These are phyloP conservation scores for Tethea ocularis DNA, from an alignment of 2,888 invertebrate species.

Conservation along the genomic window DNA sequence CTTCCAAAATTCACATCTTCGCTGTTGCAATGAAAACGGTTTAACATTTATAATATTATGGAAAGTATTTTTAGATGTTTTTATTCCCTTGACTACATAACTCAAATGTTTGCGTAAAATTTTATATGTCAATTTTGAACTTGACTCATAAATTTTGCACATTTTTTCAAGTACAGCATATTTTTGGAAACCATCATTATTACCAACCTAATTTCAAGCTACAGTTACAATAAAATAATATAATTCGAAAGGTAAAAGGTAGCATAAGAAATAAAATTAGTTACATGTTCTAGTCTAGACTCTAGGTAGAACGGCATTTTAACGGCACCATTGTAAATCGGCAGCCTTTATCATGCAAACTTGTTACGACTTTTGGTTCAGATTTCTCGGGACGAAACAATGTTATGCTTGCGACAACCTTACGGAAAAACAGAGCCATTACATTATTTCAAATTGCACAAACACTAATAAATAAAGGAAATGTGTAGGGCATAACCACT, in stretches of 20 bases:
- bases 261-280: background rate
- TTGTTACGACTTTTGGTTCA: conserved; percentile 54
- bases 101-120: too few relatives aligned
- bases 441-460: background rate
- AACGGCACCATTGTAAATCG: conserved; percentile 67
- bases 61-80: too few relatives aligned
- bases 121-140: too few relatives aligned
- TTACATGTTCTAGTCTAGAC: background rate
- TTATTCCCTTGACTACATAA: too few relatives aligned
- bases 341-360: conserved; percentile 77
- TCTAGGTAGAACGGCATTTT: conserved; percentile 48
- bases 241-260: background rate
- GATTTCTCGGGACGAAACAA: conserved; percentile 61
- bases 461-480: background rate
- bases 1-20: too few relatives aligned
- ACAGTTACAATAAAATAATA: too few relatives aligned
- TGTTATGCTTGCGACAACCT: conserved; percentile 47
- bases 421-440: conserved; percentile 23
- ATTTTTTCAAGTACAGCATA: too few relatives aligned
- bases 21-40: too few relatives aligned
- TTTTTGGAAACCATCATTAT: too few relatives aligned
- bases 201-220: too few relatives aligned
- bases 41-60: too few relatives aligned
- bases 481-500: background rate
- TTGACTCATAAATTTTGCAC: too few relatives aligned